Conservation (phyloP, 2,113 vertebrate species). For the Gobiocypris rarus region DNA sequence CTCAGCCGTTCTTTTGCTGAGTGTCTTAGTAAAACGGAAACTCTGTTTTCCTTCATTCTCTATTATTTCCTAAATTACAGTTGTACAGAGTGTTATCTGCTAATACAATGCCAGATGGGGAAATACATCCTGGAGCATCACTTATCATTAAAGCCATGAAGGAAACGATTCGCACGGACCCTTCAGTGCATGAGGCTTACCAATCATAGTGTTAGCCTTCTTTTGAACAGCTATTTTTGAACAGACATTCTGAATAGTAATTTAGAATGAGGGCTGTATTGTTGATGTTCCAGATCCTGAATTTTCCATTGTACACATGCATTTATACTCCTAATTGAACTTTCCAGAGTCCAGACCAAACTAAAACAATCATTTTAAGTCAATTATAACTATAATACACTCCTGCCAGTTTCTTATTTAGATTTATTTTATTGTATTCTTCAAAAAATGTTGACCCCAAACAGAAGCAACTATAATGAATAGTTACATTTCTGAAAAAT, state of each 20-base stretch:
- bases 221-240: slow-evolving; percentile 22
- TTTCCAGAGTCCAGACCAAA: slow-evolving; percentile 16
- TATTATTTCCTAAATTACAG: slow-evolving; percentile 36
- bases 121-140: background rate
- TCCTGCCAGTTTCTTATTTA: background rate
- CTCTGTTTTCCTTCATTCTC: slow-evolving; percentile 24
- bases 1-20: slow-evolving; percentile 17
- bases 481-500: background rate
- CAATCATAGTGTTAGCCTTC: slow-evolving; percentile 6
- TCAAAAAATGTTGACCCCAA: background rate
- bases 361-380: background rate
- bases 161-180: slow-evolving; percentile 19
- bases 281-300: slow-evolving; percentile 3
- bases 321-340: background rate
- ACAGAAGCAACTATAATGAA: background rate
- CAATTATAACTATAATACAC: background rate
- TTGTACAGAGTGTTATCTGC: slow-evolving; percentile 23
- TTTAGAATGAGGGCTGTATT: slow-evolving; percentile 21
- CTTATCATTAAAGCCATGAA: slow-evolving; percentile 35
- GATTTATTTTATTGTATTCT: background rate
- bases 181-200: slow-evolving; percentile 16
- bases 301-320: background rate
- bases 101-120: slow-evolving; percentile 12
- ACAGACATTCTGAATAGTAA: slow-evolving; percentile 9
- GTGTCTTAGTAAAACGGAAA: slow-evolving; percentile 14